phyloP scores from a whole-genome alignment of 2,113 vertebrate genomes.

The Trichomycterus rosablanca region DNA sequence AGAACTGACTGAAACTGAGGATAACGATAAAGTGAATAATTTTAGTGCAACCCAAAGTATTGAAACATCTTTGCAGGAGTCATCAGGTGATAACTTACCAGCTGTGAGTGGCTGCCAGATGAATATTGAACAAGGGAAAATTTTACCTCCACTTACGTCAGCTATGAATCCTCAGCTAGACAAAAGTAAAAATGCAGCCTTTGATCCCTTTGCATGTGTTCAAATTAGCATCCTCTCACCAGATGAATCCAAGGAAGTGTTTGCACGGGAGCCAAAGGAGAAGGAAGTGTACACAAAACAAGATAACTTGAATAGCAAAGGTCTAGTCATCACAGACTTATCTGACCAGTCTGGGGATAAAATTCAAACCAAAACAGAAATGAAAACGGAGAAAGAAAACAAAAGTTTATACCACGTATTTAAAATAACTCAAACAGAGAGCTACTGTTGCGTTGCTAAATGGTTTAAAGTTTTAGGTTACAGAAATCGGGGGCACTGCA shows the following conservation, averaged over 20 bases:
- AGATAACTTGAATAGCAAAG: too few species aligned
- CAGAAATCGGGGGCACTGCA: not conserved
- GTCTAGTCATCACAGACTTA: too few species aligned
- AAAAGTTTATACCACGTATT: not conserved
- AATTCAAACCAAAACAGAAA: not conserved
- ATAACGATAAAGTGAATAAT: not conserved
- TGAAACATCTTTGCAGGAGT: not conserved
- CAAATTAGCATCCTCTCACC: constrained; percentile 53
- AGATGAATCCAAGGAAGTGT: constrained; percentile 50
- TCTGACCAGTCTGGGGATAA: not conserved
- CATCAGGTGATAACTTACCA: not conserved
- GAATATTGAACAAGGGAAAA: not conserved
- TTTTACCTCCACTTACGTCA: not conserved
- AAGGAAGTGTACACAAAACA: not conserved
- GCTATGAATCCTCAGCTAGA: not conserved
- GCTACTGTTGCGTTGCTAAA: constrained; percentile 57
- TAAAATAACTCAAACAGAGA: constrained; percentile 17
- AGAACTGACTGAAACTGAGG: not conserved
- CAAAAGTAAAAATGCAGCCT: not conserved
- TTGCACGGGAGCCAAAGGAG: constrained; percentile 8
- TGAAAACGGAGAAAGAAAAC: not conserved
- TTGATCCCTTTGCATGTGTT: constrained; percentile 44
- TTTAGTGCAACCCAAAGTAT: not conserved
- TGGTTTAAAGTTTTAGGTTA: constrained; percentile 40
- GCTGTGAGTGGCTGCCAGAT: not conserved